These are phyloP conservation scores for Coenonympha glycerion DNA, from an alignment of 2,888 invertebrate species.

Conservation along the genomic window DNA sequence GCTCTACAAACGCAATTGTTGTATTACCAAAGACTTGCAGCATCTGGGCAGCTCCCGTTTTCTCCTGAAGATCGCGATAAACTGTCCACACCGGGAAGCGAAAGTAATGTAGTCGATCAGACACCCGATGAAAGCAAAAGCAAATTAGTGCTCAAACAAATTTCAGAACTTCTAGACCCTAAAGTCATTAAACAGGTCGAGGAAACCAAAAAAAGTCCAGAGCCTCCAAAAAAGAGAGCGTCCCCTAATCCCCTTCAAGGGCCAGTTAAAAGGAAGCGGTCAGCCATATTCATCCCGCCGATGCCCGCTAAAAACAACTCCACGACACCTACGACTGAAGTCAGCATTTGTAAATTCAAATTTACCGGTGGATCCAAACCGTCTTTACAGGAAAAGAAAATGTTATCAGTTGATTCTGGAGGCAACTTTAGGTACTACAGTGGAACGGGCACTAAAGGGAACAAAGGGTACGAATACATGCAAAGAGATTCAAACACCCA, in stretches of 20 bases:
- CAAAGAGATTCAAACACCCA: constrained; percentile 81
- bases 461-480: constrained; percentile 87
- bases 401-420: constrained; percentile 91
- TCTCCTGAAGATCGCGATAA: constrained; percentile 52
- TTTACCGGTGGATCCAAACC: constrained; percentile 94
- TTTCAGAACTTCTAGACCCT: constrained; percentile 65
- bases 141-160: constrained; percentile 66
- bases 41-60: constrained; percentile 64
- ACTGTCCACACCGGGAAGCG: constrained; percentile 52
- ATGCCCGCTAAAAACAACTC: constrained; percentile 83
- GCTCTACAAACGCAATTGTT: constrained; percentile 82
- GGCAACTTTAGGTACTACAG: constrained; percentile 92
- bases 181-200: constrained; percentile 60
- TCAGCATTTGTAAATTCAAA: constrained; percentile 94
- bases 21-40: constrained; percentile 84
- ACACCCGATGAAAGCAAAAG: constrained; percentile 63
- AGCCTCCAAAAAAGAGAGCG: constrained; percentile 59
- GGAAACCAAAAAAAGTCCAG: constrained; percentile 54
- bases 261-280: constrained; percentile 82
- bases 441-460: constrained; percentile 88
- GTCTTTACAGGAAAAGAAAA: constrained; percentile 91
- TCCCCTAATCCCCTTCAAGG: constrained; percentile 56
- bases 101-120: constrained; percentile 40
- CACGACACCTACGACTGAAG: constrained; percentile 87
- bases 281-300: constrained; percentile 89